These are phyloP conservation scores for Mycalesis mineus DNA, from an alignment of 2,888 invertebrate species.

Conservation along the genomic window DNA sequence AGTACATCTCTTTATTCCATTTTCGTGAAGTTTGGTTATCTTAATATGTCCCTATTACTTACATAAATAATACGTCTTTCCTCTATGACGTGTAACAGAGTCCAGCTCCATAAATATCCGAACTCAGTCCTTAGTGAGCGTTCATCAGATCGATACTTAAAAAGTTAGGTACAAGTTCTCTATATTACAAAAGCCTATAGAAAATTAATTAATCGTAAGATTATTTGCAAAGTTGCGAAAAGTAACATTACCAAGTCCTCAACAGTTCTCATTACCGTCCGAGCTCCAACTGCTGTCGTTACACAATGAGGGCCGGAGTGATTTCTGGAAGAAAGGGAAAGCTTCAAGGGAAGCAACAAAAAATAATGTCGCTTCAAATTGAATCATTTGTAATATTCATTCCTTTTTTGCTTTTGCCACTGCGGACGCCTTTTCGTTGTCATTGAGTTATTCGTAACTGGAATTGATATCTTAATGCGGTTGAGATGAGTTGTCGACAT, in stretches of 20 bases:
- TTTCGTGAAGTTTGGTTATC: too few species aligned
- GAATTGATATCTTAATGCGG: neutral
- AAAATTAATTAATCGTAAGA: neutral
- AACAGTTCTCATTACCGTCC: conserved; percentile 36
- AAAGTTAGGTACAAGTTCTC: neutral
- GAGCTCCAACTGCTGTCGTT: conserved; percentile 50
- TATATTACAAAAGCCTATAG: neutral
- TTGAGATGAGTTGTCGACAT: neutral
- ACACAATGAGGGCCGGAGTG: conserved; percentile 52
- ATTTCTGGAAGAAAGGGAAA: conserved; percentile 48
- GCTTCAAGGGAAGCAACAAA: conserved; percentile 54
- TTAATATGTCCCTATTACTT: too few species aligned
- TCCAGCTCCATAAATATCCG: too few species aligned
- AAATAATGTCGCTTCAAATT: conserved; percentile 67
- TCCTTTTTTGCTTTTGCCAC: conserved; percentile 55
- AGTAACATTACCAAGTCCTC: conserved; percentile 14
- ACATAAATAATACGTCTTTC: too few species aligned
- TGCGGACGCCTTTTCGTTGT: conserved; percentile 47
- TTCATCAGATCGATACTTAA: too few species aligned
- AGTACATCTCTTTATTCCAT: too few species aligned
- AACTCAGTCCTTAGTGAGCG: too few species aligned
- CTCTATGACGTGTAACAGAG: too few species aligned
- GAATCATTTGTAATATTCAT: conserved; percentile 73
- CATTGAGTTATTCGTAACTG: conserved; percentile 8
- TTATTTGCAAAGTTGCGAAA: neutral